Evolutionary conservation across 2,888 invertebrate genomes (phyloP), one percentile per base, ranked within the genome.

Genomic region (Microplitis manilae): DNA sequence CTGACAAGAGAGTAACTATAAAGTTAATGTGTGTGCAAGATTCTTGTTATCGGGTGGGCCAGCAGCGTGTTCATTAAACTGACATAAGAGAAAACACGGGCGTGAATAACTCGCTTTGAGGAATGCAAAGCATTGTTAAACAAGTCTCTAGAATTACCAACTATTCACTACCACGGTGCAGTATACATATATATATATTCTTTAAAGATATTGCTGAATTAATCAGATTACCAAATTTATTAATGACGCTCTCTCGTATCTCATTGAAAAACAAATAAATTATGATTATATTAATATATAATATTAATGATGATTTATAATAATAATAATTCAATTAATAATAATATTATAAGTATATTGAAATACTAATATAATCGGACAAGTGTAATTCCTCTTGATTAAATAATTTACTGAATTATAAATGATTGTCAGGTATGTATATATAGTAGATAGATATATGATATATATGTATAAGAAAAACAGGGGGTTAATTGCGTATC

Each of bases 31-130:
- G 75, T 61, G 71, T 60, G 75, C 72, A 69, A 76, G 72, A 78
- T 79, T 79, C 79, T 79, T 79, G 69, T 81, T 79, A 80, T 77
- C 85, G 84, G 86, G 86, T 86, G 85, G 86, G 84, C 85, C 83
- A 70, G 78, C 79, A 79, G 81, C 84, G 82, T 83, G 86, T 86
- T 87, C 86, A 86, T 87, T 87, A 86, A 84, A 82, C 82, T 83
- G 84, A 84, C 85, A 84, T 83, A 81, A 82, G 80, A 79, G 76
- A 76, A 79, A 79, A 79, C 77, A 77, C 78, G 77, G 79, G 78
- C 79, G 77, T 73, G 73, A 77, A 50, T 50, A 50, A 74, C 77
- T 77, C 59, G 71, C 75, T 60, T 68, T 68, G 38, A 30, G 62
- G 73, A 77, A 74, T 77, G 70, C 73, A 64, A 41, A 69, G 77